Conservation (phyloP, 2,888 invertebrate species). For the Parelbella ahira region DNA sequence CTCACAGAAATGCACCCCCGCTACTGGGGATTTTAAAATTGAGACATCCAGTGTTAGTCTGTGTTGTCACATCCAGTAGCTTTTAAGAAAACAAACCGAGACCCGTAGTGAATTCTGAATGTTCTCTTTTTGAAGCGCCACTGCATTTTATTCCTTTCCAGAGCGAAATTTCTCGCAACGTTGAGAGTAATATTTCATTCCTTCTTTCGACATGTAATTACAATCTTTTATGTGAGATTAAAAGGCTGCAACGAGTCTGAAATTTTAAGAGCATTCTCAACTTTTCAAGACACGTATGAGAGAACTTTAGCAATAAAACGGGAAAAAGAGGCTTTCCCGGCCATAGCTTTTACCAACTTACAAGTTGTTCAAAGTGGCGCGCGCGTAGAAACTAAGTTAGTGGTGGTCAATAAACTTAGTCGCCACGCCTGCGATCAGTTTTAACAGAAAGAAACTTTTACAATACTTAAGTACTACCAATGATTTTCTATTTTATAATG, state of each 20-base stretch:
- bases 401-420: slow-evolving; percentile 69
- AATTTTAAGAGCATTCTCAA: slow-evolving; percentile 50
- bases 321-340: slow-evolving; percentile 60
- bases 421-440: slow-evolving; percentile 45
- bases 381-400: slow-evolving; percentile 55
- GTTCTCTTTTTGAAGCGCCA: not conserved
- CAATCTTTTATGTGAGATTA: slow-evolving; percentile 28
- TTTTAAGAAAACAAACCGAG: slow-evolving; percentile 11
- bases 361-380: slow-evolving; percentile 69
- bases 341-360: slow-evolving; percentile 65
- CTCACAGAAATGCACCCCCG: slow-evolving; percentile 37
- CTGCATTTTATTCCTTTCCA: not conserved
- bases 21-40: slow-evolving; percentile 33
- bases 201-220: slow-evolving; percentile 16
- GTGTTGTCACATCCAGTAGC: slow-evolving; percentile 13
- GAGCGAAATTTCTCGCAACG: too few species aligned
- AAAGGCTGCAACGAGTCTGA: slow-evolving; percentile 29
- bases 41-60: slow-evolving; percentile 6
- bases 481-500: slow-evolving; percentile 3
- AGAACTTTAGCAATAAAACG: slow-evolving; percentile 73
- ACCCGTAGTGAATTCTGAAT: not conserved
- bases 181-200: slow-evolving; percentile 18
- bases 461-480: slow-evolving; percentile 2
- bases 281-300: slow-evolving; percentile 64
- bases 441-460: slow-evolving; percentile 30